These are phyloP conservation scores for Parasteatoda lunata DNA, from an alignment of 2,888 invertebrate species.

Conservation along the genomic window DNA sequence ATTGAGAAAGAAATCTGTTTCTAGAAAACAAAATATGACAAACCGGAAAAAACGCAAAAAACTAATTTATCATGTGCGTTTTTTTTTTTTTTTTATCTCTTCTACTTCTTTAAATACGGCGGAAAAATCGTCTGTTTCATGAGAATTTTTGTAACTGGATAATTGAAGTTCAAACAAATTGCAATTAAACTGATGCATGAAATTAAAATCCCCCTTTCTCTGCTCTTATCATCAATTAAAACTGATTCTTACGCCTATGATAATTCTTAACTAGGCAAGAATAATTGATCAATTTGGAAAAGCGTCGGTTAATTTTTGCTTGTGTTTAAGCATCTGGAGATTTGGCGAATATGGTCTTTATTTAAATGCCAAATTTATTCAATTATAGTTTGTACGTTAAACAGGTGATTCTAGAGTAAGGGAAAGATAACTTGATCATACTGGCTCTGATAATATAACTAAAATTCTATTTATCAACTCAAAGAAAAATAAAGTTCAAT, in stretches of 20 bases:
- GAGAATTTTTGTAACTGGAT: not conserved
- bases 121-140: not conserved
- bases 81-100: not conserved
- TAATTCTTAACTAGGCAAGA: not conserved
- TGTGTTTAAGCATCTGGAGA: no score
- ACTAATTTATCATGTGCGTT: no score
- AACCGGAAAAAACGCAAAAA: not conserved
- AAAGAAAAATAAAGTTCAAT: no score
- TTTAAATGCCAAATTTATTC: no score
- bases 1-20: conserved; percentile 1
- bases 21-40: conserved; percentile 1
- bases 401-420: no score
- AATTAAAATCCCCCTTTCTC: not conserved
- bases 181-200: not conserved
- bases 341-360: no score
- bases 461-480: no score
- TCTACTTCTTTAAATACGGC: not conserved
- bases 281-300: conserved; percentile 5
- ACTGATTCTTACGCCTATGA: not conserved
- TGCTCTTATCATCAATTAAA: not conserved
- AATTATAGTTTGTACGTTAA: no score
- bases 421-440: no score
- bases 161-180: conserved; percentile 5
- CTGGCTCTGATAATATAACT: no score
- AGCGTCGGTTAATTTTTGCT: not conserved